A percentile compares a stretch with the other conserved stretches of the same genome.
Evolutionary conservation across 2,797 vertebrate species (phyloP).

Genomic region (Characodon lateralis): DNA sequence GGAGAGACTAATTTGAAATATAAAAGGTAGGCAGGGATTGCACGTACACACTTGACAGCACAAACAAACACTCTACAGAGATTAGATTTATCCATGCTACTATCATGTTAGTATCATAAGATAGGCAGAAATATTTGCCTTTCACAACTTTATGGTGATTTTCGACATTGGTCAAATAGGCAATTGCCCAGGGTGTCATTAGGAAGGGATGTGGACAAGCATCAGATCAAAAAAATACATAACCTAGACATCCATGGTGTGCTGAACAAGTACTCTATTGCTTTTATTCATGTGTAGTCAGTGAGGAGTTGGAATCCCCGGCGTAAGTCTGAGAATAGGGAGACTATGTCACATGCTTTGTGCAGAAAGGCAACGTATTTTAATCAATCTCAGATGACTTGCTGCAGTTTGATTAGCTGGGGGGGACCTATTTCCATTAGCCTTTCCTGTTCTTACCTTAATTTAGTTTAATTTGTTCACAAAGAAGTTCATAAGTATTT

Average conservation of each 20-base stretch:
- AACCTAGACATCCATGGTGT: not conserved
- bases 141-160: not conserved
- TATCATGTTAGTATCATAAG: conserved; percentile 13
- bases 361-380: not conserved
- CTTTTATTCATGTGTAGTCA: not conserved
- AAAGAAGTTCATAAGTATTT: conserved; percentile 6
- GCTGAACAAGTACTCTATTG: not conserved
- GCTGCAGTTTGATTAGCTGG: not conserved
- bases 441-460: not conserved
- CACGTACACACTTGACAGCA: conserved; percentile 22
- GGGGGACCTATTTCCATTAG: not conserved
- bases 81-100: conserved; percentile 22
- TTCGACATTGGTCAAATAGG: not conserved
- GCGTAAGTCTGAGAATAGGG: not conserved
- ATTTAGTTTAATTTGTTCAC: not conserved
- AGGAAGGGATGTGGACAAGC: not conserved
- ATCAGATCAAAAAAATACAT: not conserved
- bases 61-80: conserved; percentile 19
- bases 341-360: not conserved
- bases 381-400: not conserved
- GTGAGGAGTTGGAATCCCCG: not conserved
- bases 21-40: conserved; percentile 45
- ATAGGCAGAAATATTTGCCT: conserved; percentile 10
- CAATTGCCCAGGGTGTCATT: not conserved
- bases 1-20: conserved; percentile 55